Base-by-base conservation (phyloP, 2,113 vertebrate species). In the Brachionichthys hirsutus region DNA sequence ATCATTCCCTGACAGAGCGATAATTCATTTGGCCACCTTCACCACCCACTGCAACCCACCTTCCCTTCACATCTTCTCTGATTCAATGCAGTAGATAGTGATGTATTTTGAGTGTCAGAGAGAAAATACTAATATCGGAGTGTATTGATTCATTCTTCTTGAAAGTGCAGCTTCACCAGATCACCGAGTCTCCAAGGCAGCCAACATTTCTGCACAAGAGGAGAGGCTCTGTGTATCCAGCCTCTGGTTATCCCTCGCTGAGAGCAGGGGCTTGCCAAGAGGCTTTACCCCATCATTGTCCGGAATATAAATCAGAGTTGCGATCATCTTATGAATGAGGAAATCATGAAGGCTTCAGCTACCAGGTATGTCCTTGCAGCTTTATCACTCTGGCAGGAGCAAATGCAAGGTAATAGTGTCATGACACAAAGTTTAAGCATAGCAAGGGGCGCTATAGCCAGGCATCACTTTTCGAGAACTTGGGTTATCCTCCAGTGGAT, bases 11-110 rank as follows among this genome's bases (percentile, higher is more conserved):
- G 85, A 77, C 75, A 75, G 70, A 44, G 47, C 62, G 72, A 82
- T 79, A 88, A 86, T 88, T 86, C 79, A 86, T 86, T 82, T 80
- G 83, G 82, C 79, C 85, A 74, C 42, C 57, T 75, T 59, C 69
- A 49, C 69, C 69, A 56, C 80, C 83, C 78, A 81, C 77, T 12
- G 53, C 64, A 55, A 22, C 55, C 71, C 56, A 45, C 73, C 74
- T 73, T 54, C 12, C 46, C 75, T 73, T 69, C 73, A 72, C 77
- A 75, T 73, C 81, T 74, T 66, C 66, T 72, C 60, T 47, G 65
- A 73, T 78, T 41, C 50, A 15, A 54, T 19, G 67, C 56, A 43
- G 54, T 14, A 17, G 80, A 66, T 77, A 76, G 77, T 43, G 80
- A 78, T 86, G 84, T 79, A 70, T n/a, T 86, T 77, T 76, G 61